A percentile compares a stretch with the other conserved stretches of the same genome.
phyloP scores from a whole-genome alignment of 2,113 vertebrate species.

The Xenopus borealis region DNA sequence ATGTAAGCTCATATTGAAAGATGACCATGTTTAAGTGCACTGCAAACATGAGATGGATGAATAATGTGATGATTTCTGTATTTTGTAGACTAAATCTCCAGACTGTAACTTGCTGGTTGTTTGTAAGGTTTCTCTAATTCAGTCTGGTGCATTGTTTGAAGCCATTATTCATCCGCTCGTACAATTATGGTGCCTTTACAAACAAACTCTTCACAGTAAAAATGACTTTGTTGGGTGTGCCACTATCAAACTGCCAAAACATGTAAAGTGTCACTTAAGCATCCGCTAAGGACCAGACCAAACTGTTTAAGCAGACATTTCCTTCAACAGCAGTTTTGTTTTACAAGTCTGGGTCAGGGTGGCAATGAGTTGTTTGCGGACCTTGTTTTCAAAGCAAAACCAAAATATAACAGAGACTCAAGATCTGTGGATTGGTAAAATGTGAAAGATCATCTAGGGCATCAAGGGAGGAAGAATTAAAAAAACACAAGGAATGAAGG shows the following conservation, averaged over 20 bases:
- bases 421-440: conserved; percentile 26
- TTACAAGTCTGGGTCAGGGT: conserved; percentile 61
- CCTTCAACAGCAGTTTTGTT: conserved; percentile 72
- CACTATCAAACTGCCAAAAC: conserved; percentile 14
- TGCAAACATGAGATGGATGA: no score
- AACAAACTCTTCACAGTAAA: neutral
- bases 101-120: no score
- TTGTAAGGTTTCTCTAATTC: no score
- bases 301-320: conserved; percentile 67
- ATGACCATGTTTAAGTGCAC: no score
- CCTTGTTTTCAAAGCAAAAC: conserved; percentile 62
- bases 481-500: conserved; percentile 30
- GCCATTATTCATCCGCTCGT: no score
- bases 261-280: conserved; percentile 32
- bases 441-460: conserved; percentile 19
- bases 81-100: no score
- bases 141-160: no score
- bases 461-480: conserved; percentile 26
- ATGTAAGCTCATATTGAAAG: no score
- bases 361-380: conserved; percentile 61
- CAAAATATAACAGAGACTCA: conserved; percentile 39
- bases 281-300: conserved; percentile 43
- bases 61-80: no score
- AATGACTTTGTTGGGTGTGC: conserved; percentile 25
- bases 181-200: no score